Evolutionary conservation across 1,140 invertebrate genomes (phyloP).

Genomic region (Diorhabda carinulata): DNA sequence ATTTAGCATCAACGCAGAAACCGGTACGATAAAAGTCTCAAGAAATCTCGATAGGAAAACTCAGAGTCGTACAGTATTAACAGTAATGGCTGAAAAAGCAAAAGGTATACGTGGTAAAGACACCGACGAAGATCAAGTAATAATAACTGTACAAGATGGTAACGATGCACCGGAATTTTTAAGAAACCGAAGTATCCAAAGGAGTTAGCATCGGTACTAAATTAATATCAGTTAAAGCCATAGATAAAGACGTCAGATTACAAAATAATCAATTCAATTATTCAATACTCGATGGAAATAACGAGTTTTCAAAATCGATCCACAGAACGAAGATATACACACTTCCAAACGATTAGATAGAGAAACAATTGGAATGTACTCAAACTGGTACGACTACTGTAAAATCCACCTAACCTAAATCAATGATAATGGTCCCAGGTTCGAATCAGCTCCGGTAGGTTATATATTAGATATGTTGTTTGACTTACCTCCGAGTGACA

Average conservation of each 20-base stretch:
- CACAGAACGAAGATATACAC: constrained; percentile 76
- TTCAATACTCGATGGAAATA: constrained; percentile 82
- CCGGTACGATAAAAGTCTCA: constrained; percentile 79
- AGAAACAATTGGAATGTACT: constrained; percentile 73
- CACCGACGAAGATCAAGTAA: constrained; percentile 90
- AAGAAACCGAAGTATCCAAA: constrained; percentile 71
- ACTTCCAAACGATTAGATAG: constrained; percentile 74
- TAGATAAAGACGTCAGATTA: constrained; percentile 86
- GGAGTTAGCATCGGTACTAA: constrained; percentile 66
- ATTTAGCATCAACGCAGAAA: constrained; percentile 81
- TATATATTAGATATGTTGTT: constrained; percentile 64
- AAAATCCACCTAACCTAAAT: constrained; percentile 74
- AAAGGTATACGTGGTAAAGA: constrained; percentile 91
- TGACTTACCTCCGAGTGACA: no score
- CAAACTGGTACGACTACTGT: constrained; percentile 84
- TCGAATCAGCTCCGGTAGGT: constrained; percentile 65
- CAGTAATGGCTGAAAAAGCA: constrained; percentile 90
- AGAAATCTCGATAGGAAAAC: constrained; percentile 84
- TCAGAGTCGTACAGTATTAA: constrained; percentile 83
- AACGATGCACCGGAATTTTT: constrained; percentile 93
- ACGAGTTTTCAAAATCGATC: constrained; percentile 83
- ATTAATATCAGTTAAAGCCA: constrained; percentile 76
- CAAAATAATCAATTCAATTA: constrained; percentile 92
- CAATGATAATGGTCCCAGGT: constrained; percentile 90
- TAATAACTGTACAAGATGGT: constrained; percentile 89